Conservation (phyloP, 2,888 invertebrate genomes). For the Tetranychus piercei region DNA sequence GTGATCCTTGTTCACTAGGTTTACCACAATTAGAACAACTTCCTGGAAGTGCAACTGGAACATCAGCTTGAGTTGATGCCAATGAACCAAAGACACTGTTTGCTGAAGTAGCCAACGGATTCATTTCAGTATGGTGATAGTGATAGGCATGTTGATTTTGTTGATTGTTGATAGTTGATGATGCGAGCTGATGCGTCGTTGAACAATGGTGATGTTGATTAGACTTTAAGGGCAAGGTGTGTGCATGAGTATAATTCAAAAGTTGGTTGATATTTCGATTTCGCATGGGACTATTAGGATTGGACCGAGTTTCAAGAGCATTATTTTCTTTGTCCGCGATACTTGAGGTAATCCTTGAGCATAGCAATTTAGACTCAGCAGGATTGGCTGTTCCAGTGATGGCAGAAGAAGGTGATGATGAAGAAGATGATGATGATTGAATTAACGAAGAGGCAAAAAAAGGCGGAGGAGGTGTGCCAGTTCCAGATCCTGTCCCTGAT, state of each 20-base stretch:
- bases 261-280: neutral
- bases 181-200: no score
- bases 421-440: no score
- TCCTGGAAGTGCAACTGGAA: neutral
- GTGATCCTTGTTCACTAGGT: neutral
- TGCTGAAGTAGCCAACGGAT: neutral
- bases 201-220: no score
- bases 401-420: no score
- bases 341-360: no score
- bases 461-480: slow-evolving; percentile 9
- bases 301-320: neutral
- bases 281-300: slow-evolving; percentile 3
- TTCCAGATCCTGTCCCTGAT: slow-evolving; percentile 7
- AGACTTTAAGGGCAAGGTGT: no score
- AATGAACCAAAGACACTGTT: neutral
- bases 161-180: no score
- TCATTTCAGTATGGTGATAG: neutral
- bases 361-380: neutral
- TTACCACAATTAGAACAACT: neutral
- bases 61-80: neutral
- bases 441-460: neutral
- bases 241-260: no score
- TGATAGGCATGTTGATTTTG: no score
- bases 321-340: neutral
- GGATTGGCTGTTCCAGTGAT: neutral